Base-by-base conservation (phyloP, 2,888 invertebrate genomes). In the Dicyrtoma fusca region DNA sequence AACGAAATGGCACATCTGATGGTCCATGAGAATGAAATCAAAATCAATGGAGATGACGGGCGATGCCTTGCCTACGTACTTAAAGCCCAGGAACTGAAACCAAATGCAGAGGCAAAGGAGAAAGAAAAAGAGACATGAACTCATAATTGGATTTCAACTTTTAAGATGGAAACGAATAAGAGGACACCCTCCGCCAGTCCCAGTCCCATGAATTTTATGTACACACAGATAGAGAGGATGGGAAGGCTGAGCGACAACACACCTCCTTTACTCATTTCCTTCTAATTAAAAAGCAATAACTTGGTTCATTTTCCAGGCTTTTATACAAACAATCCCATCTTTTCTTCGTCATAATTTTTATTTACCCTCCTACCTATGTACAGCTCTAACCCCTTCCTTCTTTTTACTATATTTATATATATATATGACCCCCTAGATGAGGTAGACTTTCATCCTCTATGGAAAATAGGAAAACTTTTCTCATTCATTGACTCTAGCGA, bases 201-300 rank as follows among this genome's bases (percentile, higher is more conserved):
- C 34, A 5, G 4, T 34, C 34, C 34, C 8, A 34, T 34, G 8
- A 5, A 34, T 34, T 8, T 34, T 17, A 57, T 26, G 26, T 53
- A 26, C 26, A 61, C 2, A 26, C 6, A 61, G 26, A 8, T 13
- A 42, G 61, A 42, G 42, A 61, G 42, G n/a, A 19, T 17, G 61
- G 13, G 17, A 57, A 26, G 19, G 17, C 4, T 53, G n/a, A 19
- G 21, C 21, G 53, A 19, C 17, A 19, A 53, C 21, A 53, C 19
- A 53, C 51, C 47, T n/a, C 47, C n/a, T 26, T 11, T 45, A 42
- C 65, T 34, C 49, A 65, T 70, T 74, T 66, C 72, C 73, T 72
- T 61, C 65, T 74, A 72, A 76, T 76, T 76, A 72, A 76, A 76
- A 76, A 76, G 69, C 75, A 76, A 76, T 76, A 74, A 76, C 69